Evolutionary conservation across 2,797 vertebrate genomes (phyloP).

Genomic region (Danio jaintianensis): DNA sequence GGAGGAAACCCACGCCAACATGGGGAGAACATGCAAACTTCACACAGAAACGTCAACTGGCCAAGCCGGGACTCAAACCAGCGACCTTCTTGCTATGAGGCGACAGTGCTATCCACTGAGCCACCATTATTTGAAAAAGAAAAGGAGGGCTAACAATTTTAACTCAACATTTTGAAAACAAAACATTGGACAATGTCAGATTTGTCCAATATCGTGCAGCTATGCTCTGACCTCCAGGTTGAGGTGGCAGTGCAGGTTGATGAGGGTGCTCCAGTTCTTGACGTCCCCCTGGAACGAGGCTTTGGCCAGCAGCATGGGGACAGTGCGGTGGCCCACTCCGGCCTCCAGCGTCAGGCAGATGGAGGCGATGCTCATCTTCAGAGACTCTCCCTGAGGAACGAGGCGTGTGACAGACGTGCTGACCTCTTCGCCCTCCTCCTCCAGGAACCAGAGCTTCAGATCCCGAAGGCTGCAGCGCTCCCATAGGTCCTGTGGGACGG

Average conservation of each 20-base stretch:
- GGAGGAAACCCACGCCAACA: too few relatives aligned
- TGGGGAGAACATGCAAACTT: too few relatives aligned
- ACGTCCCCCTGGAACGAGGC: slow-evolving; percentile 90
- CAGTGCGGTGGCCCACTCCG: slow-evolving; percentile 92
- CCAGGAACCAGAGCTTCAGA: slow-evolving; percentile 95
- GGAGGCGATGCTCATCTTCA: slow-evolving; percentile 86
- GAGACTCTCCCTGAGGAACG: slow-evolving; percentile 85
- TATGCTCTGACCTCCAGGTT: slow-evolving; percentile 76
- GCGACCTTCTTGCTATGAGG: too few relatives aligned
- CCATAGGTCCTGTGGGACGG: slow-evolving; percentile 87
- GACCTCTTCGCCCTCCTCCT: slow-evolving; percentile 85
- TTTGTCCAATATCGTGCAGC: neutral
- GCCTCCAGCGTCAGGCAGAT: slow-evolving; percentile 95
- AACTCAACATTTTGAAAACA: too few relatives aligned
- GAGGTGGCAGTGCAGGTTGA: slow-evolving; percentile 88
- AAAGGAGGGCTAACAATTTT: too few relatives aligned
- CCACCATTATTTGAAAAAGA: too few relatives aligned
- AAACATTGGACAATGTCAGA: too few relatives aligned
- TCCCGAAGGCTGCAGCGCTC: slow-evolving; percentile 85
- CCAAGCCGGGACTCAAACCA: too few relatives aligned
- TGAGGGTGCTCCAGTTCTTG: slow-evolving; percentile 93
- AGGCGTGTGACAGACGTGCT: slow-evolving; percentile 73
- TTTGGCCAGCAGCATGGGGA: slow-evolving; percentile 96
- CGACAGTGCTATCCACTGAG: too few relatives aligned
- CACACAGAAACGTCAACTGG: too few relatives aligned